phyloP scores from a whole-genome alignment of 2,797 vertebrate species.

The Momotus momota region DNA sequence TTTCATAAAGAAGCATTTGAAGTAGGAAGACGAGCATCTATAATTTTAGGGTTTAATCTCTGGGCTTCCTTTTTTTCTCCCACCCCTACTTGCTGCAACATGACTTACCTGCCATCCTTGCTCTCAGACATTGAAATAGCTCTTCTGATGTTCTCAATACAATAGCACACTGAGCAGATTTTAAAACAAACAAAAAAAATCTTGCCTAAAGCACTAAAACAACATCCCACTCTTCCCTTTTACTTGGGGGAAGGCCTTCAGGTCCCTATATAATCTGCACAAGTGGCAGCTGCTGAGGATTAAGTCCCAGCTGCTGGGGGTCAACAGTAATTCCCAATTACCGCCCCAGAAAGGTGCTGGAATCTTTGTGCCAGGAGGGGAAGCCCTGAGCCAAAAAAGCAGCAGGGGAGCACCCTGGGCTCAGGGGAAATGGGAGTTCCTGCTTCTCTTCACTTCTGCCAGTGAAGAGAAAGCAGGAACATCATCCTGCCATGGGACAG shows the following conservation, averaged over 20 bases:
- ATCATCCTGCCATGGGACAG: neutral
- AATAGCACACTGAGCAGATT: fast-evolving
- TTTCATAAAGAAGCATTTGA: neutral
- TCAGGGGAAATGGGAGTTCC: too few relatives aligned
- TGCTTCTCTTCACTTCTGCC: neutral
- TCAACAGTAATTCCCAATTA: neutral
- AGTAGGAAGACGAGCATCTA: neutral
- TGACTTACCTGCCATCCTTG: neutral
- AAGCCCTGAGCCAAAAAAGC: neutral
- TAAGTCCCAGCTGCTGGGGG: neutral
- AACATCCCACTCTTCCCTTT: fast-evolving
- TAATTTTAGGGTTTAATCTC: neutral
- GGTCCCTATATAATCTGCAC: neutral
- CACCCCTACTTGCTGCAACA: fast-evolving
- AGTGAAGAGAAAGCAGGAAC: neutral
- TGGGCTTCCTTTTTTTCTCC: neutral
- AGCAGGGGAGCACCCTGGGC: neutral
- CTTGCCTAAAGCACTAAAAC: fast-evolving
- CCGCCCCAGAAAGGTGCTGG: neutral
- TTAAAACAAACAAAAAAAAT: too few relatives aligned
- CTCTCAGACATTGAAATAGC: neutral
- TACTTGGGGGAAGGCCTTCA: fast-evolving
- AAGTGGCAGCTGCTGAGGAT: neutral
- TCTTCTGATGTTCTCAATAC: neutral
- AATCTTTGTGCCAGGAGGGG: neutral